Percentiles rank a stretch among this genome's conserved stretches.
Evolutionary conservation across 2,888 invertebrate species (phyloP).

Genomic region (Leptinotarsa rubiginosa): DNA sequence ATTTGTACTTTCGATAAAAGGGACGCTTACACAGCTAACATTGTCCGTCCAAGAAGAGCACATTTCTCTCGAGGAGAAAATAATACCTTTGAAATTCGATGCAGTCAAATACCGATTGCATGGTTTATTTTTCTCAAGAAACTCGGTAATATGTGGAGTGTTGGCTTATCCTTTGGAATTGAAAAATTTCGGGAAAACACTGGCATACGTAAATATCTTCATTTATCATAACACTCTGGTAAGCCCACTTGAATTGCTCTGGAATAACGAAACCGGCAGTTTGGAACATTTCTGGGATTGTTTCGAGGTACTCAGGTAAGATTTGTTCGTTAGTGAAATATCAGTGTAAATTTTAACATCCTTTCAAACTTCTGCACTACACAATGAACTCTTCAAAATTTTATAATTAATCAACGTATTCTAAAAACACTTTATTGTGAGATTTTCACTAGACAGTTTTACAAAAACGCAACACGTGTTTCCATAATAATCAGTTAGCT

Average conservation of each 20-base stretch:
- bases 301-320: constrained; percentile 61
- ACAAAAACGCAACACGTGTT: too few relatives aligned
- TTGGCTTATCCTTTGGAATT: constrained; percentile 55
- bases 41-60: constrained; percentile 52
- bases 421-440: too few relatives aligned
- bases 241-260: constrained; percentile 57
- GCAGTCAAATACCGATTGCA: constrained; percentile 54
- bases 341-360: too few relatives aligned
- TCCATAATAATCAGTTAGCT: too few relatives aligned
- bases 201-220: constrained; percentile 52
- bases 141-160: constrained; percentile 56
- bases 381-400: too few relatives aligned
- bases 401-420: too few relatives aligned
- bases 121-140: constrained; percentile 58
- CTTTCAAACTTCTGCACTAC: too few relatives aligned
- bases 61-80: constrained; percentile 53
- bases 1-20: constrained; percentile 55
- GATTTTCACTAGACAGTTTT: too few relatives aligned
- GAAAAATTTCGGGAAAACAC: constrained; percentile 50
- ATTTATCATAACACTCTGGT: constrained; percentile 54
- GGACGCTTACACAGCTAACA: constrained; percentile 57
- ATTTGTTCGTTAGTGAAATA: constrained; percentile 2
- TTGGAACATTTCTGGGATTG: constrained; percentile 61
- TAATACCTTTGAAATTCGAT: constrained; percentile 57
- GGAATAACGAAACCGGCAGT: constrained; percentile 54